phyloP scores from a whole-genome alignment of 2,113 vertebrate genomes.

The Sisor rabdophorus region DNA sequence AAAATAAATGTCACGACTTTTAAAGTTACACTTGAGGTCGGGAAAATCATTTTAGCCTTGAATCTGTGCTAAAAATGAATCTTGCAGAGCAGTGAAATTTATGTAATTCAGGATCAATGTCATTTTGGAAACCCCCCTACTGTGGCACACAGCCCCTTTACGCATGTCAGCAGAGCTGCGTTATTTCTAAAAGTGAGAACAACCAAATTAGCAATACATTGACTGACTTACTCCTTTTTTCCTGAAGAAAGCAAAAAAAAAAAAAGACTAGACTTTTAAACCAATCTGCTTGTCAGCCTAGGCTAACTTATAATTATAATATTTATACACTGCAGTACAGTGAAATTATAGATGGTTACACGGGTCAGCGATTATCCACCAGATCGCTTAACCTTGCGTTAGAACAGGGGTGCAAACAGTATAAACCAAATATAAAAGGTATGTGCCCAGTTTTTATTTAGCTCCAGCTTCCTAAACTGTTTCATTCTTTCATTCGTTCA shows the following conservation, averaged over 20 bases:
- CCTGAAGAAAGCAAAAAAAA: not conserved
- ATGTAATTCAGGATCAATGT: slow-evolving; percentile 18
- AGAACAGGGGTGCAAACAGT: not conserved
- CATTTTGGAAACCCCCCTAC: slow-evolving; percentile 12
- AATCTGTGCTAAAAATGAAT: not conserved
- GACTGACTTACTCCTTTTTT: not conserved
- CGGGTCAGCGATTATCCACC: not conserved
- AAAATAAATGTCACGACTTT: not conserved
- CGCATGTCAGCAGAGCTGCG: not conserved
- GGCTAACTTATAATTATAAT: not conserved
- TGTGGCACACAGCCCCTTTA: not conserved
- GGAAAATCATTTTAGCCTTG: slow-evolving; percentile 14
- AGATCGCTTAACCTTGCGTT: not conserved
- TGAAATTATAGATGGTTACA: not conserved
- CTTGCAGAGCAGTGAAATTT: slow-evolving; percentile 11
- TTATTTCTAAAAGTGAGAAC: slow-evolving; percentile 1
- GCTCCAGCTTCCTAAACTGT: no score
- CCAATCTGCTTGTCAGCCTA: not conserved
- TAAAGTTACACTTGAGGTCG: slow-evolving; percentile 12
- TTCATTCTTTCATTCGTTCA: not conserved
- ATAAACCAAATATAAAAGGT: no score
- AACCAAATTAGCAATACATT: not conserved
- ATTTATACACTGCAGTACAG: not conserved
- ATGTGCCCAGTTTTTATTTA: no score
- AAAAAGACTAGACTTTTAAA: not conserved